A percentile compares a stretch with the other conserved stretches of the same genome.
phyloP scores from a whole-genome alignment of 2,113 vertebrate species.

The Balaenoptera acutorostrata region DNA sequence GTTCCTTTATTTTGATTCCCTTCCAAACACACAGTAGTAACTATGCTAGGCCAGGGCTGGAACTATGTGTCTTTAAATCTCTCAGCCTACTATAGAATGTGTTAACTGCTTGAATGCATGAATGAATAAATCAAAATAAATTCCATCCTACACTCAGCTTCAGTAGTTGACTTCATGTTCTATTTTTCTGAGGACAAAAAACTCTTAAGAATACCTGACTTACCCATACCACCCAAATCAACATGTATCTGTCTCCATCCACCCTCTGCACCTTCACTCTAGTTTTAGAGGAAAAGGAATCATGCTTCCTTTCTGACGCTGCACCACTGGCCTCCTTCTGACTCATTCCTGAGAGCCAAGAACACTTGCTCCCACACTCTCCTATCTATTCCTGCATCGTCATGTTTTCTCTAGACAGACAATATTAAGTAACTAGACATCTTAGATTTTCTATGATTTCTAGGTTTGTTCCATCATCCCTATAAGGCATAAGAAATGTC shows the following conservation, averaged over 20 bases:
- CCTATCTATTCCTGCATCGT: background rate
- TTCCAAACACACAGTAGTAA: background rate
- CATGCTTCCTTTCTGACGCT: background rate
- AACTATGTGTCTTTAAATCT: background rate
- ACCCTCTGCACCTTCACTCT: background rate
- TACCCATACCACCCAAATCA: background rate
- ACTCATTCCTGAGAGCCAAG: background rate
- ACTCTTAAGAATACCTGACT: background rate
- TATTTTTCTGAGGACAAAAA: background rate
- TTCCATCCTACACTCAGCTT: background rate
- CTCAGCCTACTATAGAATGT: background rate
- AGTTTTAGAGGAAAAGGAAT: background rate
- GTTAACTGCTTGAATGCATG: background rate
- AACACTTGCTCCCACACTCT: background rate
- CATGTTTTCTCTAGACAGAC: background rate
- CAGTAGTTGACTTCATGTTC: background rate
- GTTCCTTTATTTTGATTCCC: background rate
- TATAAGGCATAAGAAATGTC: background rate
- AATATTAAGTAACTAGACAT: background rate
- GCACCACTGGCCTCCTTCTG: background rate
- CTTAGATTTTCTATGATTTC: background rate
- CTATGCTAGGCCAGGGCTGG: background rate
- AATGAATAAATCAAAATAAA: constrained; percentile 10
- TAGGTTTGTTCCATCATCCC: background rate
- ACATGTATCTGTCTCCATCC: background rate